A percentile compares a stretch with the other conserved stretches of the same genome.
Evolutionary conservation across 2,113 vertebrate genomes (phyloP).

Genomic region (Sinocyclocheilus maitianheensis): DNA sequence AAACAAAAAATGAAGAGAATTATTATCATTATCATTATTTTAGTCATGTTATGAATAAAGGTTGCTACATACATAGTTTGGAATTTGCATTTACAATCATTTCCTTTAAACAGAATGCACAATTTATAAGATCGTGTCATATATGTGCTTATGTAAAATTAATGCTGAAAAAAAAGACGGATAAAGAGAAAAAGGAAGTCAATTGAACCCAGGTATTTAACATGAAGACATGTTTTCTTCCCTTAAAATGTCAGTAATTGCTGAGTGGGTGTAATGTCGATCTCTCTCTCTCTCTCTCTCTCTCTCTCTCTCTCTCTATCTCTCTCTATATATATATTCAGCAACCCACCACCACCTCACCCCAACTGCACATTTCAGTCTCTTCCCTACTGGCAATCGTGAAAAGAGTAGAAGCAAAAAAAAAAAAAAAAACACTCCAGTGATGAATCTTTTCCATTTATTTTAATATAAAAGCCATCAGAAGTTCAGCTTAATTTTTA

Average conservation of each 20-base stretch:
- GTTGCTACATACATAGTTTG: neutral
- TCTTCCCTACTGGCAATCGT: neutral
- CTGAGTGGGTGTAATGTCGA: conserved; percentile 30
- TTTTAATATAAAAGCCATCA: conserved; percentile 36
- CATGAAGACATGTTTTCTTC: conserved; percentile 18
- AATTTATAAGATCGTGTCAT: neutral
- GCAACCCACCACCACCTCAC: neutral
- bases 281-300: neutral
- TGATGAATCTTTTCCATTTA: conserved; percentile 6
- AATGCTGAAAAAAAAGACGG: neutral
- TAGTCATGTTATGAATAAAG: neutral
- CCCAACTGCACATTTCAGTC: neutral
- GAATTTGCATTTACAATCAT: neutral
- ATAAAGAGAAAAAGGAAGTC: neutral
- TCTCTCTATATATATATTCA: neutral
- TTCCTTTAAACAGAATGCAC: neutral
- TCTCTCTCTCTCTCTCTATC: neutral
- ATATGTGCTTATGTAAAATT: neutral
- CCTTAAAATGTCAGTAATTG: conserved; percentile 43
- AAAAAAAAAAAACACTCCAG: neutral
- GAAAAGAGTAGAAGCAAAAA: neutral
- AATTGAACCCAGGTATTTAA: conserved; percentile 10
- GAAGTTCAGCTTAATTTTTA: conserved; percentile 39
- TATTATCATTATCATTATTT: neutral
- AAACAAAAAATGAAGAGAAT: neutral